Evolutionary conservation across 2,113 vertebrate species (phyloP).

Genomic region (Crotalus horridus): DNA sequence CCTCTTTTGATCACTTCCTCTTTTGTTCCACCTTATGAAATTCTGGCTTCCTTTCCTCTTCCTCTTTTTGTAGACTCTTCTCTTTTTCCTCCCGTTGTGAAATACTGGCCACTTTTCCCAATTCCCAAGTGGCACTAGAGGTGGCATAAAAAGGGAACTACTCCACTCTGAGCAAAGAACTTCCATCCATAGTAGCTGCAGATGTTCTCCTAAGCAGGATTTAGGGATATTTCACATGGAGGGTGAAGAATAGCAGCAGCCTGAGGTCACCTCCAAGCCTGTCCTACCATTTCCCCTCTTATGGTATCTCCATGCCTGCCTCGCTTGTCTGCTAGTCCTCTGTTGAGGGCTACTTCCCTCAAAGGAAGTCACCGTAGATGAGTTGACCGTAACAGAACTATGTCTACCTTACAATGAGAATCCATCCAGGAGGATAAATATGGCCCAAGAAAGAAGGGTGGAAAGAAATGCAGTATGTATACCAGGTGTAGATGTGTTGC

Average conservation of each 20-base stretch:
- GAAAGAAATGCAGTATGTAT: neutral
- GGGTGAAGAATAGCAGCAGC: neutral
- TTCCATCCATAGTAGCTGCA: neutral
- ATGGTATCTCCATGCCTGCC: neutral
- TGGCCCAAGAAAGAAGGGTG: neutral
- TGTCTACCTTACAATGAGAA: neutral
- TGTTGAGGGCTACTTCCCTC: neutral
- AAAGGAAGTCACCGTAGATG: neutral
- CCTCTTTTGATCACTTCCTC: neutral
- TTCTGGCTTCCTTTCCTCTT: neutral
- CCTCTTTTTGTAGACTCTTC: neutral
- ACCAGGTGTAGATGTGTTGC: neutral
- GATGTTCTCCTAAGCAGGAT: neutral
- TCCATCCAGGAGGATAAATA: neutral
- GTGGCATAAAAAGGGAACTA: neutral
- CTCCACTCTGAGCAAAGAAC: neutral
- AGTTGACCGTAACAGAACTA: neutral
- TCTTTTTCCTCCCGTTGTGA: neutral
- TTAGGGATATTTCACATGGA: neutral
- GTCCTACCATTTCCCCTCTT: neutral
- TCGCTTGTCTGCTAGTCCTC: neutral
- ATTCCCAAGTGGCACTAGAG: neutral
- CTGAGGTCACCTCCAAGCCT: neutral
- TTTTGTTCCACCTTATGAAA: neutral
- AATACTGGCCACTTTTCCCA: neutral